Conservation (phyloP, 2,888 invertebrate species). For the Sturmia bella region DNA sequence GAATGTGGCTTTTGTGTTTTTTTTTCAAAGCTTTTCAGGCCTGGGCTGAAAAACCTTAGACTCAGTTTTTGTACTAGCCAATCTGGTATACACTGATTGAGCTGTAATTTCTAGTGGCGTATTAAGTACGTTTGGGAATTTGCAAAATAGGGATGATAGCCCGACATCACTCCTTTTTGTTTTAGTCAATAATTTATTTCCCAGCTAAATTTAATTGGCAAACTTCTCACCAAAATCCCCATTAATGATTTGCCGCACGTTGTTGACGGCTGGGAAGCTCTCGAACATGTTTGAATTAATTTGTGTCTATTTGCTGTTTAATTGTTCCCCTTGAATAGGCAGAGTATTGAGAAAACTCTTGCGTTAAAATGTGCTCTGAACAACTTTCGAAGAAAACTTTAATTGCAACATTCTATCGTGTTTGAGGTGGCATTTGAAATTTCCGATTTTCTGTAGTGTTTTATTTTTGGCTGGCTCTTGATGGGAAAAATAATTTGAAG, state of each 20-base stretch:
- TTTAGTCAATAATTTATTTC: too few species aligned
- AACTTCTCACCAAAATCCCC: too few species aligned
- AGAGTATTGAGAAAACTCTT: slow-evolving; percentile 1
- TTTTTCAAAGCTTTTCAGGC: too few species aligned
- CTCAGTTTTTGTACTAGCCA: too few species aligned
- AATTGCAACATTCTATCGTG: neutral
- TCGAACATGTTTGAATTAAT: slow-evolving; percentile 15
- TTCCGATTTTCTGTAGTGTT: neutral
- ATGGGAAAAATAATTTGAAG: slow-evolving; percentile 59
- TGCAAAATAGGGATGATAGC: too few species aligned
- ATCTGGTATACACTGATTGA: too few species aligned
- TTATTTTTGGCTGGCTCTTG: neutral
- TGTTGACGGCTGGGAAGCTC: neutral
- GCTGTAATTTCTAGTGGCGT: too few species aligned
- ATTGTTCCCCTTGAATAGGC: slow-evolving; percentile 23
- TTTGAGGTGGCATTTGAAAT: slow-evolving; percentile 35
- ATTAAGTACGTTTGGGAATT: too few species aligned
- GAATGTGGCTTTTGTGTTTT: too few species aligned
- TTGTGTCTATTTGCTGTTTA: slow-evolving; percentile 20
- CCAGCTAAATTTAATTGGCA: neutral
- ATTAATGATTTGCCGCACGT: too few species aligned
- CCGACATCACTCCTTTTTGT: too few species aligned
- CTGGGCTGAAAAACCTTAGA: too few species aligned
- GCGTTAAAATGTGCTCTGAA: slow-evolving; percentile 29
- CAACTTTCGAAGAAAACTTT: slow-evolving; percentile 47